Percentiles rank a stretch among this genome's conserved stretches.
Conservation (phyloP, 2,113 vertebrate genomes). For the Apus apus region DNA sequence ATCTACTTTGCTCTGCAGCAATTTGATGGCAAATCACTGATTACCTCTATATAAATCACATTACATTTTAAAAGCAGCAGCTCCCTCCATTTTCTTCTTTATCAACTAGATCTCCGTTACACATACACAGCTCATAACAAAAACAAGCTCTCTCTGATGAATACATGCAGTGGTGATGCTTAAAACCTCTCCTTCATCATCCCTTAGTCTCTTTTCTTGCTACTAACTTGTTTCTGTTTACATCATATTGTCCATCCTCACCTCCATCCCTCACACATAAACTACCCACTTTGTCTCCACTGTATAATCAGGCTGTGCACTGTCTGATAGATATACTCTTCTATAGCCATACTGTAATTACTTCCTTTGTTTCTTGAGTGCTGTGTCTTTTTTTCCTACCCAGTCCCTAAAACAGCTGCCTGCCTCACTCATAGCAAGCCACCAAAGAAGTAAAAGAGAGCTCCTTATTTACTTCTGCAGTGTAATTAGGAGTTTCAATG, state of each 20-base stretch:
- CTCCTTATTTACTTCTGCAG: background rate
- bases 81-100: background rate
- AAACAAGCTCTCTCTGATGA: background rate
- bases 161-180: background rate
- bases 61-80: background rate
- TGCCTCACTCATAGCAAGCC: background rate
- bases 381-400: background rate
- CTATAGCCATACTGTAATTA: background rate
- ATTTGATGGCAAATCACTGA: background rate
- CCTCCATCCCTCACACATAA: background rate
- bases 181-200: background rate
- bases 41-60: background rate
- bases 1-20: background rate
- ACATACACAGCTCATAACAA: background rate
- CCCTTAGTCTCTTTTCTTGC: background rate
- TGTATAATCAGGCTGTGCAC: background rate
- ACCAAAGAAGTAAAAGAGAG: background rate
- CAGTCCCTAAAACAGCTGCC: background rate
- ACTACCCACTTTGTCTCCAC: background rate
- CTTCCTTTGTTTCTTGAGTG: conserved; percentile 20
- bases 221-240: background rate
- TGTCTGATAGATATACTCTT: background rate
- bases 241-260: background rate
- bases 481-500: background rate
- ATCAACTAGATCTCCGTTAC: background rate